These are phyloP conservation scores for Acanthisitta chloris DNA, from an alignment of 2,113 vertebrate genomes.

Conservation along the genomic window DNA sequence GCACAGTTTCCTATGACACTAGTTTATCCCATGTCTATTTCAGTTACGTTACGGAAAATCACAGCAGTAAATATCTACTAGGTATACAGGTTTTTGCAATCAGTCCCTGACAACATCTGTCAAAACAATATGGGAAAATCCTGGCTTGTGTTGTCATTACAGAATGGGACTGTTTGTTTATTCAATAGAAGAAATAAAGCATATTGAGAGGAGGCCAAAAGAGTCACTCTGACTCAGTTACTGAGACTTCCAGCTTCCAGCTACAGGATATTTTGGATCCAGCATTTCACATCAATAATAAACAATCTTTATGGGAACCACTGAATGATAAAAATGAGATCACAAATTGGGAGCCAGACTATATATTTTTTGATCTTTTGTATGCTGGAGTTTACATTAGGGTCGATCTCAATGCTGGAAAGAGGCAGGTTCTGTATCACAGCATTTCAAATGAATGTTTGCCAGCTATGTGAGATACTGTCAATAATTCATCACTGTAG, in stretches of 20 bases:
- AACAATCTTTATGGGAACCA: slow-evolving; percentile 48
- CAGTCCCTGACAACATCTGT: slow-evolving; percentile 18
- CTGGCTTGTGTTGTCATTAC: slow-evolving; percentile 3
- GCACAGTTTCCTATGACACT: neutral
- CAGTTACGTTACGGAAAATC: neutral
- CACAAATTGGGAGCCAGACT: slow-evolving; percentile 10
- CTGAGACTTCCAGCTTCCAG: slow-evolving; percentile 5
- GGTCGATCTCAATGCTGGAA: neutral
- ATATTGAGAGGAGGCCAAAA: slow-evolving; percentile 30
- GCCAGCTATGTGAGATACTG: slow-evolving; percentile 25
- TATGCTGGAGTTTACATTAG: slow-evolving; percentile 26
- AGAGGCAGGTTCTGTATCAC: slow-evolving; percentile 10
- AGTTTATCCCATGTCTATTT: neutral
- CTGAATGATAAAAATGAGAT: slow-evolving; percentile 41
- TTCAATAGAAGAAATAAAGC: slow-evolving; percentile 43
- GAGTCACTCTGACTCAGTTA: slow-evolving; percentile 29
- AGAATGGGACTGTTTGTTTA: slow-evolving; percentile 42
- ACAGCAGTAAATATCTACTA: neutral
- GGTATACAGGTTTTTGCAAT: slow-evolving; percentile 39
- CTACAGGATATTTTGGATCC: slow-evolving; percentile 55
- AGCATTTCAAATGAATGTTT: slow-evolving; percentile 60
- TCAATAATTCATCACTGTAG: slow-evolving; percentile 58
- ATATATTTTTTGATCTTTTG: slow-evolving; percentile 47
- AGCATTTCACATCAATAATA: slow-evolving; percentile 55
- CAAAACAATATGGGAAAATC: slow-evolving; percentile 55